Evolutionary conservation across 2,113 vertebrate genomes (phyloP), one percentile per base, ranked within the genome.

Genomic region (Copsychus sechellarum): DNA sequence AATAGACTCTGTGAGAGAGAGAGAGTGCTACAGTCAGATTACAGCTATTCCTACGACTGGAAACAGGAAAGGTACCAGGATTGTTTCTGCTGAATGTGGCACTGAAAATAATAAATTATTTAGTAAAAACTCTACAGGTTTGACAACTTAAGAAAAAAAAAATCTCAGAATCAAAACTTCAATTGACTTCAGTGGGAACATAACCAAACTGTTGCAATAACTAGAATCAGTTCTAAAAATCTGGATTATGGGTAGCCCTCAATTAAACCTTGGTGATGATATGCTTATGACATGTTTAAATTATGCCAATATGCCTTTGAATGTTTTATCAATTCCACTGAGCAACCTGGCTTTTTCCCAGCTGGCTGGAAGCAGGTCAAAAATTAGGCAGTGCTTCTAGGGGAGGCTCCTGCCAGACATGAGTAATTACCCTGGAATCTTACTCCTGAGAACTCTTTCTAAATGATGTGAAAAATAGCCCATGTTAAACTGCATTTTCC

Each of bases 281-380:
- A 89, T 66, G 36, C 38, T 89, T 87, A 76, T 86, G 38, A 88
- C n/a, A 83, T n/a, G 12, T 54, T 86, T 86, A 80, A 87, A 56
- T 57, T 80, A 92, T 81, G 71, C 28, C 88, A 92, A 81, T 78
- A 62, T 22, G 33, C 12, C 67, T 93, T 90, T 67, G 67, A 88
- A 73, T 67, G 23, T 72, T 86, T 88, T 84, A 87, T 93, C 81
- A 95, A 70, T 65, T 91, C 60, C 50, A 77, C 87, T 53, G 50
- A 93, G 76, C 54, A 90, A 73, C 24, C 22, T 86, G 62, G 81
- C 90, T 66, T 29, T 66, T 88, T 83, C 76, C 67, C 85, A 96
- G 67, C 8, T 4, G 1, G 57, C 4, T 96, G 92, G 87, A 94
- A 90, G 56, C 67, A 81, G 74, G 90, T 83, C 88, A 83, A 85